Percentiles rank a stretch among this genome's conserved stretches.
These are phyloP conservation scores for Lochmaea crataegi DNA, from an alignment of 2,888 invertebrate species.

Conservation along the genomic window DNA sequence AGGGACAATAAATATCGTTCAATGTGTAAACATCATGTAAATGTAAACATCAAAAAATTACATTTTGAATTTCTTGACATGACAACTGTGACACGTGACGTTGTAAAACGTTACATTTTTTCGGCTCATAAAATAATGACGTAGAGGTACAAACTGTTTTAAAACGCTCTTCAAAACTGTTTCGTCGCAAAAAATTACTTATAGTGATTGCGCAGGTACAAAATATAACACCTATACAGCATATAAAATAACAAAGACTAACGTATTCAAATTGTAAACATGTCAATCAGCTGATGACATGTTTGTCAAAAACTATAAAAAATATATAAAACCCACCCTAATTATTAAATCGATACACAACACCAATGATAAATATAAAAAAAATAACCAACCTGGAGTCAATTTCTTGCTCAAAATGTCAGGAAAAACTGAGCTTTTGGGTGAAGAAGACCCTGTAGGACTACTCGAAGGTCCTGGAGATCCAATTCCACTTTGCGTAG, in stretches of 20 bases:
- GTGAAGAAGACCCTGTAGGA: slow-evolving; percentile 62
- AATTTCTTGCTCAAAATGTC: slow-evolving; percentile 85
- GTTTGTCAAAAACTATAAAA: slow-evolving; percentile 55
- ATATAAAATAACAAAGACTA: slow-evolving; percentile 33
- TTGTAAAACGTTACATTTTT: no score
- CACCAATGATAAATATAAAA: slow-evolving; percentile 1
- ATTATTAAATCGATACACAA: slow-evolving; percentile 5
- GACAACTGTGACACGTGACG: no score
- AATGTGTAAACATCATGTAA: no score
- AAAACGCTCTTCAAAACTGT: no score
- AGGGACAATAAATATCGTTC: no score
- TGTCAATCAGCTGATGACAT: slow-evolving; percentile 59
- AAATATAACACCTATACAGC: neutral
- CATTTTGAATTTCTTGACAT: no score
- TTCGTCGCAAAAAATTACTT: no score
- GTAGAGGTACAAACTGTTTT: no score
- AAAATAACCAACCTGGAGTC: slow-evolving; percentile 77
- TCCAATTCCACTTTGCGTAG: slow-evolving; percentile 62
- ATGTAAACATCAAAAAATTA: no score
- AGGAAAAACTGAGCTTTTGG: slow-evolving; percentile 80
- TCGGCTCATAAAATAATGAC: no score
- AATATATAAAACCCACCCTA: slow-evolving; percentile 31
- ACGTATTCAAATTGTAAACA: slow-evolving; percentile 35
- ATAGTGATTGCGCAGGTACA: neutral
- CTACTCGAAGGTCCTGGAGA: slow-evolving; percentile 62